Conservation (phyloP, 2,888 invertebrate genomes). For the Nemurella pictetii region DNA sequence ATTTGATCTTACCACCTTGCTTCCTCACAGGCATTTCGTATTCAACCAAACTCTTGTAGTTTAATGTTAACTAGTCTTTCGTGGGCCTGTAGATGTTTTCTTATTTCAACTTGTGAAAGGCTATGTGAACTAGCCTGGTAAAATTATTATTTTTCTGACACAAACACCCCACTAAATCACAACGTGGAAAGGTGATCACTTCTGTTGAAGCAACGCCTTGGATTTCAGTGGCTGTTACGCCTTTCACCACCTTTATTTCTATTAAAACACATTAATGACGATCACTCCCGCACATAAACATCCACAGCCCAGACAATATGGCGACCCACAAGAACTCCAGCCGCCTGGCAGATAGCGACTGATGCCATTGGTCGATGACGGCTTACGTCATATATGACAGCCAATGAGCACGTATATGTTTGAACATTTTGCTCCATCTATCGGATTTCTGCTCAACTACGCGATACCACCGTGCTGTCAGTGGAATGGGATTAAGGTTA, state of each 20-base stretch:
- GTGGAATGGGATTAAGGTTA: neutral
- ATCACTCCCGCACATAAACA: constrained; percentile 41
- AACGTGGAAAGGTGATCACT: neutral
- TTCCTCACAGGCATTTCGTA: constrained; percentile 70
- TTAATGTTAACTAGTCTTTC: constrained; percentile 11
- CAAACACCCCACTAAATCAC: constrained; percentile 32
- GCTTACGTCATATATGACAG: constrained; percentile 34
- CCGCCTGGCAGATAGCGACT: constrained; percentile 41
- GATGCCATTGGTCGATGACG: constrained; percentile 44
- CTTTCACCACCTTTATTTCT: neutral
- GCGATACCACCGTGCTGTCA: neutral
- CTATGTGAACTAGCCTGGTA: constrained; percentile 14
- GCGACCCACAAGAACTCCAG: constrained; percentile 39
- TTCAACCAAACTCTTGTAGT: constrained; percentile 42
- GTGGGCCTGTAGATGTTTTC: constrained; percentile 12
- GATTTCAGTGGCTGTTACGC: neutral
- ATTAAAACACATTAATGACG: constrained; percentile 16
- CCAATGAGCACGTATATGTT: neutral
- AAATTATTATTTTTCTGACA: constrained; percentile 34
- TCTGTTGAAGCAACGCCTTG: neutral
- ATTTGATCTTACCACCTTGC: constrained; percentile 64
- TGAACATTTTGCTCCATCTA: neutral
- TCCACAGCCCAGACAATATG: constrained; percentile 41
- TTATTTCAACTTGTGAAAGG: neutral
- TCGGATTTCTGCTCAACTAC: neutral